Evolutionary conservation across 2,797 vertebrate genomes (phyloP).

Genomic region (Phrynocephalus forsythii): DNA sequence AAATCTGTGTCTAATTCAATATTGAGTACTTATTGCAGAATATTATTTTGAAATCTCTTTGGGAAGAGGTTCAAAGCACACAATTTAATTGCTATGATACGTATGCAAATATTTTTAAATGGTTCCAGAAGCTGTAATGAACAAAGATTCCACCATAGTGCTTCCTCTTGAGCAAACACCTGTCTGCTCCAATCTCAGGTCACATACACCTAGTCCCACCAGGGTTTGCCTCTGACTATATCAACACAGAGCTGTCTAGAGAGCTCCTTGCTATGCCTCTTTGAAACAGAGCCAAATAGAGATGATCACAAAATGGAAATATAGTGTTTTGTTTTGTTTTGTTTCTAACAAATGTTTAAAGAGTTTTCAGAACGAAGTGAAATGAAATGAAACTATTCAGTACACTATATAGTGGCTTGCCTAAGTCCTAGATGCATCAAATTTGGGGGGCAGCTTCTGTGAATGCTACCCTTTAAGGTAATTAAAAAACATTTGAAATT

Average conservation of each 20-base stretch:
- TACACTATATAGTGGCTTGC: no score
- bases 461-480: no score
- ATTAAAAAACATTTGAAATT: no score
- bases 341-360: no score
- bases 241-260: no score
- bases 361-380: no score
- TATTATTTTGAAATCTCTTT: conserved; percentile 41
- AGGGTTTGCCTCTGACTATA: background rate
- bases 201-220: background rate
- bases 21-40: conserved; percentile 19
- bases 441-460: no score
- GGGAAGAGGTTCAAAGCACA: background rate
- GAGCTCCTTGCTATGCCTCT: background rate
- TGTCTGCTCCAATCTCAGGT: background rate
- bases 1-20: conserved; percentile 15
- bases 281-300: no score
- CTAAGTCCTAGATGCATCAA: no score
- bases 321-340: no score
- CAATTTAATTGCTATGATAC: conserved; percentile 25
- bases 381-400: no score
- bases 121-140: conserved; percentile 18
- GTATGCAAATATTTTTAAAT: conserved; percentile 1
- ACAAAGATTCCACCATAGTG: background rate
- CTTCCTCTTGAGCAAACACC: background rate
- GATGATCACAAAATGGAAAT: no score